phyloP scores from a whole-genome alignment of 2,888 invertebrate species.

The Gymnocheta viridis region DNA sequence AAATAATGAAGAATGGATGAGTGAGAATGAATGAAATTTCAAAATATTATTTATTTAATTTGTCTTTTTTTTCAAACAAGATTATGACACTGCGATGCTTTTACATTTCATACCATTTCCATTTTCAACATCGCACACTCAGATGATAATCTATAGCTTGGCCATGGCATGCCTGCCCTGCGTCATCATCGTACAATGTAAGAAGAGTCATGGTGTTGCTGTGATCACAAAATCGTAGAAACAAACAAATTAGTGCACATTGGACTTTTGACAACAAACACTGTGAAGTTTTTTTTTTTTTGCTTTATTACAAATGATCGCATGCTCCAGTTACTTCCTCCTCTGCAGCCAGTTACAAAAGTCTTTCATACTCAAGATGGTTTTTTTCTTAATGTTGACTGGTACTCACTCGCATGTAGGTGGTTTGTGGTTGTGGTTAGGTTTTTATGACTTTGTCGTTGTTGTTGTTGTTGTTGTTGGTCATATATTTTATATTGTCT shows the following conservation, averaged over 20 bases:
- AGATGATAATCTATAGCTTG: not conserved
- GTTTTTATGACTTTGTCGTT: conserved; percentile 1
- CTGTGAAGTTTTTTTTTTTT: conserved; percentile 7
- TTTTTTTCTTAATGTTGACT: conserved; percentile 16
- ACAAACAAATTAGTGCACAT: conserved; percentile 61
- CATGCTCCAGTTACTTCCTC: conserved; percentile 70
- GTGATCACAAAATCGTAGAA: conserved; percentile 31
- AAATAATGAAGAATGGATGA: conserved; percentile 13
- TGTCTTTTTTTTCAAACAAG: conserved; percentile 49
- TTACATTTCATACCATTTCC: conserved; percentile 1
- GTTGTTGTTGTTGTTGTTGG: conserved; percentile 10
- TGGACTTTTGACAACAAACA: conserved; percentile 59
- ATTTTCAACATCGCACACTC: conserved; percentile 1
- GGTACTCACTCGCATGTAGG: conserved; percentile 31
- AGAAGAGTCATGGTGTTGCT: conserved; percentile 23
- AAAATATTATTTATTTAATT: conserved; percentile 59
- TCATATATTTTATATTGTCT: conserved; percentile 22
- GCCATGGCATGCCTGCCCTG: not conserved
- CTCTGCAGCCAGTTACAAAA: conserved; percentile 60
- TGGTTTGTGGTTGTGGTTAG: conserved; percentile 23
- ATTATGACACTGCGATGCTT: conserved; percentile 57
- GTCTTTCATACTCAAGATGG: conserved; percentile 25
- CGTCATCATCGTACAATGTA: conserved; percentile 12
- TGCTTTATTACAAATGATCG: conserved; percentile 61
- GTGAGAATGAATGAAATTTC: conserved; percentile 47